Evolutionary conservation across 2,797 vertebrate species (phyloP).

Genomic region (Cygnus olor): DNA sequence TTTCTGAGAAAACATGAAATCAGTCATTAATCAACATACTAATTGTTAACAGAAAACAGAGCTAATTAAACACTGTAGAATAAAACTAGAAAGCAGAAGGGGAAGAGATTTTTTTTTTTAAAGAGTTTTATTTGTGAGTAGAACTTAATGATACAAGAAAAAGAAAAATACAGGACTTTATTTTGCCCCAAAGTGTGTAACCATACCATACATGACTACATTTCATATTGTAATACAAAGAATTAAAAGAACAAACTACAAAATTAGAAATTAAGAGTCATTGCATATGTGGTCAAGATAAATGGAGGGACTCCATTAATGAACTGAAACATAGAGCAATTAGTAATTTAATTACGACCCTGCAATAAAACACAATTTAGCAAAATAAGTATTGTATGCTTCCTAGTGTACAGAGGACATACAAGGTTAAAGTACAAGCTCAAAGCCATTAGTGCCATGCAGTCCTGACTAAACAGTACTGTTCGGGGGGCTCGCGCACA

Average conservation of each 20-base stretch:
- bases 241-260: conserved; percentile 81
- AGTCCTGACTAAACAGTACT: conserved; percentile 60
- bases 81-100: not conserved
- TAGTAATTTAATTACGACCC: conserved; percentile 67
- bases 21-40: not conserved
- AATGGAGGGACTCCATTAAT: conserved; percentile 43
- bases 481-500: not conserved
- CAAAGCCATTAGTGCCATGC: conserved; percentile 78
- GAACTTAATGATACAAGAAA: conserved; percentile 82
- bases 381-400: conserved; percentile 63
- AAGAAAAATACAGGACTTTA: conserved; percentile 70
- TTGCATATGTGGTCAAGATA: conserved; percentile 71
- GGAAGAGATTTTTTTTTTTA: conserved; percentile 41
- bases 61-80: not conserved
- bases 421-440: conserved; percentile 74
- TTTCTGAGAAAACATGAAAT: not conserved
- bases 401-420: conserved; percentile 61
- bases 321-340: conserved; percentile 70
- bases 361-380: conserved; percentile 61
- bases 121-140: conserved; percentile 91
- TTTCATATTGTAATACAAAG: conserved; percentile 78
- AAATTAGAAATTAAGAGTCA: conserved; percentile 78
- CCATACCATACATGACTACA: conserved; percentile 75
- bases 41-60: not conserved
- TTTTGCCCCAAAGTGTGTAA: conserved; percentile 74